A percentile compares a stretch with the other conserved stretches of the same genome.
Conservation (phyloP, 2,797 vertebrate genomes). For the Danio tinwini region DNA sequence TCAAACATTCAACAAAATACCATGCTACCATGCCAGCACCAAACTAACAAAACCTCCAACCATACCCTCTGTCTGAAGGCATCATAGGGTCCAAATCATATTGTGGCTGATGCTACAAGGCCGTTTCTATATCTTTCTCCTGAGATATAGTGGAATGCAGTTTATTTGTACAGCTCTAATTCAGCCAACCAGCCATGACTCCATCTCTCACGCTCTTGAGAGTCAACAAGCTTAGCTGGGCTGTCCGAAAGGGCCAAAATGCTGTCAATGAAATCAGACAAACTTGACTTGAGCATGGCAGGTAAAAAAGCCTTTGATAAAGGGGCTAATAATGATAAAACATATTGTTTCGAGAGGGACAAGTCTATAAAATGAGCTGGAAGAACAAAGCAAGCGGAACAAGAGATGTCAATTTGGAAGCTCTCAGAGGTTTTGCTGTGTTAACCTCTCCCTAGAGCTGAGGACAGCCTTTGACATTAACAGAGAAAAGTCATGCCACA, state of each 20-base stretch:
- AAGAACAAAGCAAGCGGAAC: constrained; percentile 17
- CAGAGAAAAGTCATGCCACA: constrained; percentile 18
- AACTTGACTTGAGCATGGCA: constrained; percentile 5
- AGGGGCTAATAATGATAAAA: constrained; percentile 7
- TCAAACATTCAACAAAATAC: constrained; percentile 8
- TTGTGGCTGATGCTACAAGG: not conserved
- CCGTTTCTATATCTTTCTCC: constrained; percentile 20
- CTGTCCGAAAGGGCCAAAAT: not conserved
- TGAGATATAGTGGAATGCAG: constrained; percentile 9
- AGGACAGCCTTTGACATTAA: constrained; percentile 14
- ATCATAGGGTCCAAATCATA: not conserved
- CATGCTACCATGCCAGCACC: not conserved
- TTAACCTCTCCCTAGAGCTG: not conserved
- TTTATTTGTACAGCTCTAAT: constrained; percentile 28
- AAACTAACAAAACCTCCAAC: not conserved
- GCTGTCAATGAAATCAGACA: constrained; percentile 7
- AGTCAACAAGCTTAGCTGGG: not conserved
- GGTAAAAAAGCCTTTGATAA: constrained; percentile 27
- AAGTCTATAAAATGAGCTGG: not conserved
- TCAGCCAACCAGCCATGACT: constrained; percentile 19
- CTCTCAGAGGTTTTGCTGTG: not conserved
- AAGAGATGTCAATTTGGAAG: not conserved
- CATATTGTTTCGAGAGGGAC: not conserved
- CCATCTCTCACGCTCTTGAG: constrained; percentile 22
- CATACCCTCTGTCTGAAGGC: constrained; percentile 18